phyloP scores from a whole-genome alignment of 2,113 vertebrate genomes.

The Hylia prasina region DNA sequence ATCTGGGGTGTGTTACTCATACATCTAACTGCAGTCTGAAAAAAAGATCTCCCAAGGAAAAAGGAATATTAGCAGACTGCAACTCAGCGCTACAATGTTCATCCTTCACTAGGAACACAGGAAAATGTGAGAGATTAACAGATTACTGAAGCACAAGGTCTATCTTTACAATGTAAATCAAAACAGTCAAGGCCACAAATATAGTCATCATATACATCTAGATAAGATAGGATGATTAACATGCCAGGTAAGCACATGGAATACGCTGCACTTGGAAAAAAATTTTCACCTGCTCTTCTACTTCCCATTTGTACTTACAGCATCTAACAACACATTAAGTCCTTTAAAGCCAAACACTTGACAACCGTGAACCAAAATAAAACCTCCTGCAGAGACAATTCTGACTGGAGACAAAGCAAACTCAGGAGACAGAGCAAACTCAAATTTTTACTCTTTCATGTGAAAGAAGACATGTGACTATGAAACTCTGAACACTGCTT shows the following conservation, averaged over 20 bases:
- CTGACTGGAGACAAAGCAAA: neutral
- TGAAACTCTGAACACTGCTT: neutral
- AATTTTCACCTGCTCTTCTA: neutral
- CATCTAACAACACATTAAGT: neutral
- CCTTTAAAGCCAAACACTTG: neutral
- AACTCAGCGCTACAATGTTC: rapidly evolving
- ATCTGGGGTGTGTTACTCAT: neutral
- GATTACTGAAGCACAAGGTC: neutral
- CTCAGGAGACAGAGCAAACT: no score
- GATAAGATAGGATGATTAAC: neutral
- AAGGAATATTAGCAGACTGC: neutral
- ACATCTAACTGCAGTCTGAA: neutral
- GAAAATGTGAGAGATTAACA: neutral
- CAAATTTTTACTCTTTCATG: no score
- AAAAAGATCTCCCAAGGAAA: neutral
- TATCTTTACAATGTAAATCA: neutral
- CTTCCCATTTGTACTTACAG: neutral
- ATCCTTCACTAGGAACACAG: rapidly evolving
- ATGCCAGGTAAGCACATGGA: neutral
- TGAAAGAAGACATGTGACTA: neutral
- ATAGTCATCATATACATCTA: neutral
- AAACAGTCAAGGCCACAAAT: neutral
- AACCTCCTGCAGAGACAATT: neutral
- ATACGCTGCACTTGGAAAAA: neutral
- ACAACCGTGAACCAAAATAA: neutral